Conservation (phyloP, 64 coral and sea anemone species). For the Porites australiensis region DNA sequence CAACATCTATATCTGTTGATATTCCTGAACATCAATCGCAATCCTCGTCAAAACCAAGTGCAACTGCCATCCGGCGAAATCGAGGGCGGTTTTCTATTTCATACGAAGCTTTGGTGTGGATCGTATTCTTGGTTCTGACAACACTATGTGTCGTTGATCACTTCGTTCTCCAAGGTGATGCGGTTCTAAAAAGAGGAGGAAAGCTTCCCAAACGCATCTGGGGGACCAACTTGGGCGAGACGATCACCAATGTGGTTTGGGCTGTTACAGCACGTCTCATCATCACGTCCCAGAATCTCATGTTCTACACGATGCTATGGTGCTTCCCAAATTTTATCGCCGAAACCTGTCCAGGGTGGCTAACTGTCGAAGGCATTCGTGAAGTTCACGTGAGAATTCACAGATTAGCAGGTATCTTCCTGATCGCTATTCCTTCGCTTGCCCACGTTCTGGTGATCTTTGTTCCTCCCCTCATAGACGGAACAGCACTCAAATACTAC, state of each 20-base stretch:
- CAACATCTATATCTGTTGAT: not conserved
- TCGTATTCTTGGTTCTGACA: conserved; percentile 28
- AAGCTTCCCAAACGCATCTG: conserved; percentile 43
- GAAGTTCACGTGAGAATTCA: conserved; percentile 61
- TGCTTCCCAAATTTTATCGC: conserved; percentile 69
- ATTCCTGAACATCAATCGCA: not conserved
- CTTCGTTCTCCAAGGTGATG: conserved; percentile 62
- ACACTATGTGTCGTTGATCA: conserved; percentile 55
- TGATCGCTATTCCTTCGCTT: conserved; percentile 74
- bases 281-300: conserved; percentile 71
- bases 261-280: conserved; percentile 74
- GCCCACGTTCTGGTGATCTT: conserved; percentile 80
- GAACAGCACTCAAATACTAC: conserved; percentile 66
- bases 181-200: conserved; percentile 46
- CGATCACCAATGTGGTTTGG: conserved; percentile 67
- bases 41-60: not conserved
- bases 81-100: conserved; percentile 42
- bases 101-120: conserved; percentile 61
- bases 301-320: conserved; percentile 77
- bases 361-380: conserved; percentile 42
- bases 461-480: conserved; percentile 72
- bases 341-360: conserved; percentile 59
- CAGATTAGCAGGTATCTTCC: conserved; percentile 71
- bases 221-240: conserved; percentile 65
- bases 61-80: not conserved